A percentile compares a stretch with the other conserved stretches of the same genome.
Conservation (phyloP, 2,113 vertebrate species). For the Pelecanus crispus region DNA sequence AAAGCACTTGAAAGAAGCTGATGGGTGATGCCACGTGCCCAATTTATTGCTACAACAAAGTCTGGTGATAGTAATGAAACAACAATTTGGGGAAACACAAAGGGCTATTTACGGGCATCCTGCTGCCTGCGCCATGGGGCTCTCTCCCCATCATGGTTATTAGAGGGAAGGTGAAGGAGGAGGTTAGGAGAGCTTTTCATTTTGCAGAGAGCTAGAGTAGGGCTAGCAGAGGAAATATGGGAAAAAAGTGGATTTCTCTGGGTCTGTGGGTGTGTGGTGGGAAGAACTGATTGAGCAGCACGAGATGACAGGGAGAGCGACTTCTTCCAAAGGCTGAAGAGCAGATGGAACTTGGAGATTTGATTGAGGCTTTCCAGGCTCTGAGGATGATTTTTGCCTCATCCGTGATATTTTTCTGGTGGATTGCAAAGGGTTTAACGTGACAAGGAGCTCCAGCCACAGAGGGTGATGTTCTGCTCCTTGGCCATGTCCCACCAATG, state of each 20-base stretch:
- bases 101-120: background rate
- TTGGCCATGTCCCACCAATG: rapidly evolving
- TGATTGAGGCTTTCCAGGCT: background rate
- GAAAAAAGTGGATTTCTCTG: background rate
- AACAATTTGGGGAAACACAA: background rate
- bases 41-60: slow-evolving; percentile 41
- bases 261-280: background rate
- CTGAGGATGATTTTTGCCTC: background rate
- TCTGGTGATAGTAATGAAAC: background rate
- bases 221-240: background rate
- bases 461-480: background rate
- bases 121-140: background rate
- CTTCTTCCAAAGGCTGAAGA: background rate
- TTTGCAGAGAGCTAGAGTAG: background rate
- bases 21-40: background rate
- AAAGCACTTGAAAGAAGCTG: slow-evolving; percentile 30
- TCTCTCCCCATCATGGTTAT: background rate
- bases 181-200: background rate
- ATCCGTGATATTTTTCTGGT: background rate
- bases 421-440: background rate
- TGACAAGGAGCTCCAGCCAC: background rate
- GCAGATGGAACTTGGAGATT: background rate
- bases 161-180: background rate
- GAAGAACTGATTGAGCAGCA: background rate
- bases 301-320: rapidly evolving